phyloP scores from a whole-genome alignment of 2,888 invertebrate species.

The Cosmopolites sordidus region DNA sequence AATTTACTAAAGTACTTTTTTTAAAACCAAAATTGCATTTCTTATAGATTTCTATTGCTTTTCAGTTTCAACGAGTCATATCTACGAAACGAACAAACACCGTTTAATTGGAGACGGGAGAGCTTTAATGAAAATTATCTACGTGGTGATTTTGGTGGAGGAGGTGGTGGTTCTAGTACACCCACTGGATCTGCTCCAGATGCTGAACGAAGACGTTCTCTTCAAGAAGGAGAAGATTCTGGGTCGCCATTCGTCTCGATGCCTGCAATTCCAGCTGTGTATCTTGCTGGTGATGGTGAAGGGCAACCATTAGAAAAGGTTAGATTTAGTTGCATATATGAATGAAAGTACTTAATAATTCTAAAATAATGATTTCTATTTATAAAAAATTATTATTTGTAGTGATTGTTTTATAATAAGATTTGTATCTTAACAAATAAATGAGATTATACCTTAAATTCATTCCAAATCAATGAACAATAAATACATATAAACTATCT shows the following conservation, averaged over 20 bases:
- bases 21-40: no score
- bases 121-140: conserved; percentile 48
- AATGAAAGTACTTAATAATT: no score
- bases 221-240: conserved; percentile 42
- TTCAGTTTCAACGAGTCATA: conserved; percentile 22
- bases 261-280: conserved; percentile 53
- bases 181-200: conserved; percentile 24
- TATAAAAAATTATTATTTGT: no score
- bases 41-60: no score
- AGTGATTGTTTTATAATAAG: no score
- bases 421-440: no score
- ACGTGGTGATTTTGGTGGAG: conserved; percentile 28
- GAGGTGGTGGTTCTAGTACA: conserved; percentile 3
- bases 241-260: conserved; percentile 52
- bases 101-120: conserved; percentile 33
- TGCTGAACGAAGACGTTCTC: conserved; percentile 39
- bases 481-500: neutral
- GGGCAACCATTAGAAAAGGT: conserved; percentile 62
- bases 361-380: no score
- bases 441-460: neutral
- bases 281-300: conserved; percentile 50
- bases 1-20: no score
- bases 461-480: no score
- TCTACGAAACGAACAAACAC: conserved; percentile 16
- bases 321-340: no score